Base-by-base conservation (phyloP, 2,113 vertebrate genomes). In the Dromiciops gliroides region DNA sequence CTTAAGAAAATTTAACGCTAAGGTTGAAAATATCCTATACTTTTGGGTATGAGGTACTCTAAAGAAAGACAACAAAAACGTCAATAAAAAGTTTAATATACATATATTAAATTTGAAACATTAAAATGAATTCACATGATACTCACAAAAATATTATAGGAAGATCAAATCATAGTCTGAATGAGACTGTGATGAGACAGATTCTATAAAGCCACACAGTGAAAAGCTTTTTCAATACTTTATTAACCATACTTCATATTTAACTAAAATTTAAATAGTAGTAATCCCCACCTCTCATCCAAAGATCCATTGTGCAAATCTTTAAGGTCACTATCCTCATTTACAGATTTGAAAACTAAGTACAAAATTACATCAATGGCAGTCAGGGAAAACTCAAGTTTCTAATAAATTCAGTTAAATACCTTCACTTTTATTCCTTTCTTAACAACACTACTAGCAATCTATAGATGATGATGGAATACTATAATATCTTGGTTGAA, bases 151-250 rank as follows among this genome's bases (percentile, higher is more conserved):
- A 83, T 75, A 75, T 83, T 83, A 83, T 44, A 44, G 16, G 67
- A 44, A 83, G n/a, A 23, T 44, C 19, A 44, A 83, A 23, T 83
- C n/a, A 44, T 9, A 11, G 37, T 56, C 53, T 67, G 31, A 37
- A 83, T 83, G n/a, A 44, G n/a, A 83, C 19, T 83, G 7, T 83
- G n/a, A 75, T n/a, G 14, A 19, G 56, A 89, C 25, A 48, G 48
- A 23, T 2, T 56, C 3, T 12, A 10, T 2, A 44, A 91, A 44
- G 93, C 23, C 47, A n/a, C 89, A 92, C 94, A 92, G 92, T 75
- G 44, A 93, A 95, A 94, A 24, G 50, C 48, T 95, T 95, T 95
- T 44, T 83, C n/a, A 83, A 44, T 83, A 95, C 90, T 96, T 93
- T 92, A 94, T 51, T 11, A 51, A 44, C 31, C 91, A 56, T 23